Percentiles rank a stretch among this genome's conserved stretches.
These are phyloP conservation scores for Bryconaethiops microstoma DNA, from an alignment of 2,797 vertebrate genomes.

Conservation along the genomic window DNA sequence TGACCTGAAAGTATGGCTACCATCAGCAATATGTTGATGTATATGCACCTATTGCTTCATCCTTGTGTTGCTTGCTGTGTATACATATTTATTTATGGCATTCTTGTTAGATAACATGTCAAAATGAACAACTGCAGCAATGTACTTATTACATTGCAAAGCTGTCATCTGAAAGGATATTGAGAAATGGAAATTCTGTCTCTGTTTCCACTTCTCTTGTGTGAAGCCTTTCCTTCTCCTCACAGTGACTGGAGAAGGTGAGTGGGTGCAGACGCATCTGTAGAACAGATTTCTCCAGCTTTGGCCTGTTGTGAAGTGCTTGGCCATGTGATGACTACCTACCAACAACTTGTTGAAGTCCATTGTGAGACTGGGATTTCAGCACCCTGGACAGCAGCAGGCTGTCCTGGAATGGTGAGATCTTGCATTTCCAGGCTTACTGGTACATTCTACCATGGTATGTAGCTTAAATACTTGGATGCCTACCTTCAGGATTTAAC, in stretches of 20 bases:
- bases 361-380: not conserved
- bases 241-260: not conserved
- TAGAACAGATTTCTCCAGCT: not conserved
- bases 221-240: not conserved
- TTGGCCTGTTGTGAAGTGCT: not conserved
- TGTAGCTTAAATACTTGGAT: not conserved
- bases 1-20: too few relatives aligned
- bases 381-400: slow-evolving; percentile 4
- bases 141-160: not conserved
- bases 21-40: too few relatives aligned
- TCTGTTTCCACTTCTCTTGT: not conserved
- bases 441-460: not conserved
- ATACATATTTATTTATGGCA: not conserved
- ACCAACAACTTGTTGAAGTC: not conserved
- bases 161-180: not conserved
- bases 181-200: too few relatives aligned
- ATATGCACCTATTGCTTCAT: not conserved
- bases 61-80: not conserved
- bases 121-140: slow-evolving; percentile 20
- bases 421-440: not conserved
- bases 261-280: not conserved
- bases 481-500: not conserved
- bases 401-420: not conserved
- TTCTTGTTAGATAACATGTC: not conserved
- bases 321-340: not conserved